These are phyloP conservation scores for Elaphurus davidianus DNA, from an alignment of 2,113 vertebrate genomes.

Conservation along the genomic window DNA sequence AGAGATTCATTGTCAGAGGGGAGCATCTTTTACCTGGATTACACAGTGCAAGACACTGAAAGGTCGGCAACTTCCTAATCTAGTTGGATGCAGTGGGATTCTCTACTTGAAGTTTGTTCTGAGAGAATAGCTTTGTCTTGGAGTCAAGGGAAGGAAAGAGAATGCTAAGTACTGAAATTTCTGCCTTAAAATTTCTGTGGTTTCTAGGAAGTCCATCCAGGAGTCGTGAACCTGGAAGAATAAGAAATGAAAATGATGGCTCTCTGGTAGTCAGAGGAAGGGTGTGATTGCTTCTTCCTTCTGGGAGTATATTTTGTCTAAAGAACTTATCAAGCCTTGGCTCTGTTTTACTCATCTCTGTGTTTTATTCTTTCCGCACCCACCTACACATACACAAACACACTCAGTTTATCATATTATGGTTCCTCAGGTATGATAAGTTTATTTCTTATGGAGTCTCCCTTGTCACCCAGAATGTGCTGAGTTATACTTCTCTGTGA, in stretches of 20 bases:
- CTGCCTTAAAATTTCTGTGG: background rate
- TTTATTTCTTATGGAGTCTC: background rate
- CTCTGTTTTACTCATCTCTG: background rate
- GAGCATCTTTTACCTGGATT: background rate
- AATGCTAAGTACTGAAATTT: background rate
- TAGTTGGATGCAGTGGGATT: background rate
- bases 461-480: background rate
- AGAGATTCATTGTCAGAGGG: background rate
- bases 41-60: background rate
- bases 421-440: background rate
- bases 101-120: background rate
- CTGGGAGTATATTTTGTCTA: background rate
- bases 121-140: background rate
- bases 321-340: background rate
- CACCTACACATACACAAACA: background rate
- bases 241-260: background rate
- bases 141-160: background rate
- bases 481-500: too few species aligned
- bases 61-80: background rate
- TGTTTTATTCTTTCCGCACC: background rate
- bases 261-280: background rate
- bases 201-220: background rate
- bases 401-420: background rate
- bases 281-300: background rate
- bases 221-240: background rate